phyloP scores from a whole-genome alignment of 1,140 invertebrate genomes.

The Drosophila quadrilineata region DNA sequence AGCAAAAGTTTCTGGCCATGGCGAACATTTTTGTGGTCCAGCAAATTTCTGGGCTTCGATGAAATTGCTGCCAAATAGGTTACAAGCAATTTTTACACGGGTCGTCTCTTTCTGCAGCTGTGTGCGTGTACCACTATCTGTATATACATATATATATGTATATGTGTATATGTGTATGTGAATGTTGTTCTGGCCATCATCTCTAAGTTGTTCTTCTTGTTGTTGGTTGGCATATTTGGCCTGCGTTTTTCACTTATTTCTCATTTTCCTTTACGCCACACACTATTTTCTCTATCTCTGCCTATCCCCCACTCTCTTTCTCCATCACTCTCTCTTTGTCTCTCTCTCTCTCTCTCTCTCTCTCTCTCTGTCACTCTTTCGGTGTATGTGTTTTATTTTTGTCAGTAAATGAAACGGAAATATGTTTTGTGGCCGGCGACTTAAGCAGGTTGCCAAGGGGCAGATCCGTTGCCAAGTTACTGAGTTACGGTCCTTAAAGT shows the following conservation, averaged over 20 bases:
- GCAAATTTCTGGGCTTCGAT: constrained; percentile 77
- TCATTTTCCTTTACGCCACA: constrained; percentile 4
- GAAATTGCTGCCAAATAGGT: constrained; percentile 78
- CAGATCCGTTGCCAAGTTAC: constrained; percentile 23
- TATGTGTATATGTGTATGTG: no score
- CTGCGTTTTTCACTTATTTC: constrained; percentile 51
- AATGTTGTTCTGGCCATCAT: constrained; percentile 28
- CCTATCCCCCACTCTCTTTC: neutral
- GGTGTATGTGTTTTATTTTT: constrained; percentile 30
- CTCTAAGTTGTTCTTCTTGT: constrained; percentile 13
- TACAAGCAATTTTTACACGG: constrained; percentile 75
- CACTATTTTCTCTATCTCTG: constrained; percentile 2
- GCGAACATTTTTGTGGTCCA: constrained; percentile 77
- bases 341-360: neutral
- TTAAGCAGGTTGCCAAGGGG: constrained; percentile 31
- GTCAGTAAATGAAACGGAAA: constrained; percentile 78
- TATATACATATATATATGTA: no score
- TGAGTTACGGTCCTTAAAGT: constrained; percentile 27
- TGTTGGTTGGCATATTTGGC: constrained; percentile 57
- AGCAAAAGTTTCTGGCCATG: constrained; percentile 48
- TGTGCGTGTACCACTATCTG: no score
- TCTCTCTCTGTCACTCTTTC: constrained; percentile 6
- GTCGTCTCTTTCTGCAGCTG: constrained; percentile 75
- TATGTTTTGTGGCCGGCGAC: constrained; percentile 66
- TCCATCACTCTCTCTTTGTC: constrained; percentile 10